Base-by-base conservation (phyloP, 2,113 vertebrate genomes). In the Athene noctua region DNA sequence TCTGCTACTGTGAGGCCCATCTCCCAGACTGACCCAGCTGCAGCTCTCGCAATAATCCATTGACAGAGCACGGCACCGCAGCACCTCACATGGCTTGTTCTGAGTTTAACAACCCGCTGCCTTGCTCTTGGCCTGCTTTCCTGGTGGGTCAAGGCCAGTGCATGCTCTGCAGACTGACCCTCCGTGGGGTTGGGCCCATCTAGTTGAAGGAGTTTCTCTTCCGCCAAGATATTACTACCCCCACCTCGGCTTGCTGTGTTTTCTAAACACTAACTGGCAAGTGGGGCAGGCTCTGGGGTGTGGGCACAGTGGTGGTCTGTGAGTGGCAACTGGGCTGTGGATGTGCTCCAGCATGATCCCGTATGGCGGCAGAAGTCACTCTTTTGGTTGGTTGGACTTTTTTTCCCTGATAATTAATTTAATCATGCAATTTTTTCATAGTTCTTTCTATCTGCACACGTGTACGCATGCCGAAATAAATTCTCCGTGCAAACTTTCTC, bases 11-110 rank as follows among this genome's bases (percentile, higher is more conserved):
- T 15, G 47, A 79, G 42, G 25, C 40, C 14, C 73, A 32, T 21
- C n/a, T 51, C 29, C 52, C n/a, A 8, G 14, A 4, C 42, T 51
- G 57, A 38, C 44, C 42, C 78, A 59, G 3, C 6, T 23, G 55
- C 3, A 36, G 22, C 65, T 61, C 36, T 52, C 5, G 3, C 30
- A 16, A 2, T 6, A 11, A 34, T 1, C 9, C 2, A 13, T 27
- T 9, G 5, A 32, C 4, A 21, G 47, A 86, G 13, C 4, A 1
- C 2, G 47, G 38, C 30, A 25, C 44, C 0, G 2, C 5, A 63
- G 27, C 55, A 55, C 54, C 20, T 73, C 4, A 0, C 1, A 1
- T 29, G 46, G 15, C n/a, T 58, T 23, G 15, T 4, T 58, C 40
- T 21, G 63, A 27, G 5, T 70, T 73, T 46, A 29, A 25, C 47